These are phyloP conservation scores for Hemicentrotus pulcherrimus DNA, from an alignment of 35 echinoderm and acorn worm genomes.

Conservation along the genomic window DNA sequence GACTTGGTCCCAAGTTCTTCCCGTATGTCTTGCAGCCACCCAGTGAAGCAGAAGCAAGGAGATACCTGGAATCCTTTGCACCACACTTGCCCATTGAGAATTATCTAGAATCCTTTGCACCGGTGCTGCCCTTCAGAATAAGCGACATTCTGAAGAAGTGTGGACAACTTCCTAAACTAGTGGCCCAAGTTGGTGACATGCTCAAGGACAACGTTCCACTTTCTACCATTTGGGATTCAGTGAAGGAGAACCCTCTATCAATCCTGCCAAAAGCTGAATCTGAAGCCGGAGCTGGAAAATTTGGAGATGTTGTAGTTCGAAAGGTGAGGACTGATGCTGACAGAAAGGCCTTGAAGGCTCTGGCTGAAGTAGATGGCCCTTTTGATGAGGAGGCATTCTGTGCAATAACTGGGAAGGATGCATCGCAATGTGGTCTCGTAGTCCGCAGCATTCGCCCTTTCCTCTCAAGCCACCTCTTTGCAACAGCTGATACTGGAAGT, in stretches of 20 bases:
- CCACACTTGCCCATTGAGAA: background rate
- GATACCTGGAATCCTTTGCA: background rate
- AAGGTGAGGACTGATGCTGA: background rate
- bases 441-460: background rate
- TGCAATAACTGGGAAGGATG: conserved; percentile 6
- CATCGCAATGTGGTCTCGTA: background rate
- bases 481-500: background rate
- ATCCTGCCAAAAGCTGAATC: background rate
- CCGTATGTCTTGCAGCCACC: background rate
- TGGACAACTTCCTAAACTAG: background rate
- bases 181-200: background rate
- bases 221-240: conserved; percentile 1
- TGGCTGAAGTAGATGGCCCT: background rate
- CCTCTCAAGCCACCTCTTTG: background rate
- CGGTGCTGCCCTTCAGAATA: background rate
- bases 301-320: background rate
- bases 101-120: background rate
- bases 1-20: background rate
- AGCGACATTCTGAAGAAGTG: background rate
- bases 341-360: background rate
- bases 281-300: background rate
- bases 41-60: background rate
- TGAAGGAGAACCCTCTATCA: background rate
- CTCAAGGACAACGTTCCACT: background rate
- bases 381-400: background rate